These are phyloP conservation scores for Magallana nippona DNA, from an alignment of 2,888 invertebrate species.

Conservation along the genomic window DNA sequence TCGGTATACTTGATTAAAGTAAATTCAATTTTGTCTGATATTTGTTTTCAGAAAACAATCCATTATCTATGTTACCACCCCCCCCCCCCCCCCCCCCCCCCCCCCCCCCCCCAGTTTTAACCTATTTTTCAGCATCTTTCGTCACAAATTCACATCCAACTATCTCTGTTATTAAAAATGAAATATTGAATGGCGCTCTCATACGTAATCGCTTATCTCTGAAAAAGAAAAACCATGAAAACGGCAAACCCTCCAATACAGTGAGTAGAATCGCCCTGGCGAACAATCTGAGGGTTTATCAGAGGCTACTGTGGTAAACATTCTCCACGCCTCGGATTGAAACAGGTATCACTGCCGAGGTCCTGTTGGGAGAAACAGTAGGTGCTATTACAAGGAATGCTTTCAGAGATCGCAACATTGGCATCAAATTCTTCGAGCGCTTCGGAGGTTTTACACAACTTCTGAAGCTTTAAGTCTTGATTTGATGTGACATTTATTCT, in stretches of 20 bases:
- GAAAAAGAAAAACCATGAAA: neutral
- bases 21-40: too few species aligned
- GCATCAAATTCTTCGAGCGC: conserved; percentile 30
- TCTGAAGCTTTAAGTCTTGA: neutral
- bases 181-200: neutral
- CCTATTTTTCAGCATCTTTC: neutral
- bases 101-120: neutral
- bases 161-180: neutral
- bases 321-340: conserved; percentile 1
- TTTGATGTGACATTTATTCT: neutral
- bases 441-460: neutral
- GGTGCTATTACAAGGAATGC: conserved; percentile 17
- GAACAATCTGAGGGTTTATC: conserved; percentile 1
- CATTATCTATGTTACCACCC: too few species aligned
- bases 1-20: too few species aligned
- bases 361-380: neutral
- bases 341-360: conserved; percentile 15
- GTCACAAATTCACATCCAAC: neutral
- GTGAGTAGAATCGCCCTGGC: neutral
- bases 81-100: too few species aligned
- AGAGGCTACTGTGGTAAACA: neutral
- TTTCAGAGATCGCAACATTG: conserved; percentile 24
- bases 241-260: neutral
- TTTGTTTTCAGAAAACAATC: too few species aligned
- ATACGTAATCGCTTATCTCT: conserved; percentile 25